phyloP scores from a whole-genome alignment of 2,113 vertebrate genomes.

The Alaudala cheleensis region DNA sequence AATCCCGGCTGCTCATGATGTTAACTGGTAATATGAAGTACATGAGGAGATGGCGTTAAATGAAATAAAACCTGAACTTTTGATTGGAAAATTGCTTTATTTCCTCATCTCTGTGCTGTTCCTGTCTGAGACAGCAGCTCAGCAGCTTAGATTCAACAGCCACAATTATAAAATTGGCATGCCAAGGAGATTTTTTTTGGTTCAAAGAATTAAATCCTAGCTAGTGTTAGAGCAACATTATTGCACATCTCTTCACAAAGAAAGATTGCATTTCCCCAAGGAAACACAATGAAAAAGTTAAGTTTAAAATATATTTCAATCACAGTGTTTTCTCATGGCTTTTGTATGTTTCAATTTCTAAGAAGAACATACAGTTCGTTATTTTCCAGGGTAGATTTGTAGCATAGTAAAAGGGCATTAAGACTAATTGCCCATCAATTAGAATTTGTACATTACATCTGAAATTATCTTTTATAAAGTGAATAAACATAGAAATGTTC shows the following conservation, averaged over 20 bases:
- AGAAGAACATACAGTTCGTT: neutral
- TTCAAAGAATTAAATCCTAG: constrained; percentile 8
- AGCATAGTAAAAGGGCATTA: neutral
- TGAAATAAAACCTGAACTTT: neutral
- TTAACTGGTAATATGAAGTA: neutral
- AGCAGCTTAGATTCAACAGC: constrained; percentile 1
- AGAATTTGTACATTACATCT: neutral
- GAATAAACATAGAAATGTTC: neutral
- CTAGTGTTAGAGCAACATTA: neutral
- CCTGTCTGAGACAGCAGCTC: neutral
- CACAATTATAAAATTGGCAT: neutral
- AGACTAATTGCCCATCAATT: neutral
- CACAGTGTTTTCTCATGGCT: constrained; percentile 4
- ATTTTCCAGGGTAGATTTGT: neutral
- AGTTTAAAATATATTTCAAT: constrained; percentile 57
- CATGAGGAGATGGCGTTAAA: neutral
- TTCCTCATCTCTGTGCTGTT: neutral
- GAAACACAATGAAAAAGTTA: constrained; percentile 55
- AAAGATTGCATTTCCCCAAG: constrained; percentile 6
- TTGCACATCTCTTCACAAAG: neutral
- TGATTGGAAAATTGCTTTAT: neutral
- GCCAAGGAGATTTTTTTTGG: neutral
- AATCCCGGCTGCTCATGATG: neutral
- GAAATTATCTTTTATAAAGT: neutral
- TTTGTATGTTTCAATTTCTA: constrained; percentile 3